These are phyloP conservation scores for Eulemur rufifrons DNA, from an alignment of 2,113 vertebrate species.

Conservation along the genomic window DNA sequence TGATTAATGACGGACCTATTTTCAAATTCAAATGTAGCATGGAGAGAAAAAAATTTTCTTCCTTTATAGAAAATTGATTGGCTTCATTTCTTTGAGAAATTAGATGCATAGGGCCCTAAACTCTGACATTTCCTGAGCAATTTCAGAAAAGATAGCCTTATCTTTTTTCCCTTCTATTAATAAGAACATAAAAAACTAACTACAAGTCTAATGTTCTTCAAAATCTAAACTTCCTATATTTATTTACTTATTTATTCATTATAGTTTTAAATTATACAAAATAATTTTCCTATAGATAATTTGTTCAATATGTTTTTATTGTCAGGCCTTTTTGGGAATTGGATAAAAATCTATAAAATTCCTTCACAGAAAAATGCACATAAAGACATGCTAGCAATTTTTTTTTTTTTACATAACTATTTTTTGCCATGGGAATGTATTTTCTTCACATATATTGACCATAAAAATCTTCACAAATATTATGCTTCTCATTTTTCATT, in stretches of 20 bases:
- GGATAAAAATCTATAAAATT: not conserved
- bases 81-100: not conserved
- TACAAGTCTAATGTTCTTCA: not conserved
- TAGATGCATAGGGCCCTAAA: not conserved
- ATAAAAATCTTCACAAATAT: constrained; percentile 30
- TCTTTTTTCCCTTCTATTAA: not conserved
- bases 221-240: not conserved
- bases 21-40: constrained; percentile 17
- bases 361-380: not conserved
- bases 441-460: not conserved
- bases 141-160: not conserved
- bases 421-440: constrained; percentile 19
- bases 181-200: constrained; percentile 8
- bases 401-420: not conserved
- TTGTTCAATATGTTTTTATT: not conserved
- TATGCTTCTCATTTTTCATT: constrained; percentile 21
- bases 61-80: not conserved
- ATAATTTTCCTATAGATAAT: not conserved
- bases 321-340: not conserved
- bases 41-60: not conserved
- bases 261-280: not conserved
- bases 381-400: not conserved
- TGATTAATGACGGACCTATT: constrained; percentile 35
- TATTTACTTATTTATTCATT: not conserved
- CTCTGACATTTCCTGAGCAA: constrained; percentile 9